Evolutionary conservation across 2,113 vertebrate species (phyloP).

Genomic region (Baryphthengus martii): DNA sequence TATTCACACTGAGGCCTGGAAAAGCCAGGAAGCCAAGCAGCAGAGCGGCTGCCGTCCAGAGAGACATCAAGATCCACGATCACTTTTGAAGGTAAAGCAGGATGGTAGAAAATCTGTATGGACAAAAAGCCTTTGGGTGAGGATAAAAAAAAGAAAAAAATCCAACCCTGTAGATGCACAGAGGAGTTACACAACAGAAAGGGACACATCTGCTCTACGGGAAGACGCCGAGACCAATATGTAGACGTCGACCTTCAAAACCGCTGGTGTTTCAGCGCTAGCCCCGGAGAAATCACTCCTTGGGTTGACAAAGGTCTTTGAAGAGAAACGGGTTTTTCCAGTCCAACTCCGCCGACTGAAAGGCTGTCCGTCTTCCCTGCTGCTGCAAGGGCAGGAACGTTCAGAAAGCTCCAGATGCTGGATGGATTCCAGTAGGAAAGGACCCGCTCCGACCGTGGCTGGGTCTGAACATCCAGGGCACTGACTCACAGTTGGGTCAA

Average conservation of each 20-base stretch:
- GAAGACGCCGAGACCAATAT: background rate
- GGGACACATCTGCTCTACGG: background rate
- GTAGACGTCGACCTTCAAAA: background rate
- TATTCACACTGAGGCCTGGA: background rate
- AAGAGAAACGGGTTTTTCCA: background rate
- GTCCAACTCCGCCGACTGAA: background rate
- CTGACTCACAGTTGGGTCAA: background rate
- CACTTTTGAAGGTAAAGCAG: background rate
- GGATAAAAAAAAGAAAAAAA: background rate
- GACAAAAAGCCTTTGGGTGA: background rate
- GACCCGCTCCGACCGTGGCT: background rate
- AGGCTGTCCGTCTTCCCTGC: background rate
- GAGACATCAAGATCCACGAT: fast-evolving
- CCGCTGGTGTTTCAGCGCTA: background rate
- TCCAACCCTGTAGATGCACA: too few relatives aligned
- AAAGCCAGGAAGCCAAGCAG: background rate
- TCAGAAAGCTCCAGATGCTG: background rate
- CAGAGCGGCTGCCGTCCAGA: background rate
- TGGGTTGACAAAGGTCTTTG: background rate
- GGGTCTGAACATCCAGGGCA: too few relatives aligned
- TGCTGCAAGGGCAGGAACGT: background rate
- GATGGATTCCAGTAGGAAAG: background rate
- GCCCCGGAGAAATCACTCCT: background rate
- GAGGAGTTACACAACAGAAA: background rate
- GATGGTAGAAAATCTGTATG: background rate